Evolutionary conservation across 2,113 vertebrate genomes (phyloP).

Genomic region (Cygnus buccinator): DNA sequence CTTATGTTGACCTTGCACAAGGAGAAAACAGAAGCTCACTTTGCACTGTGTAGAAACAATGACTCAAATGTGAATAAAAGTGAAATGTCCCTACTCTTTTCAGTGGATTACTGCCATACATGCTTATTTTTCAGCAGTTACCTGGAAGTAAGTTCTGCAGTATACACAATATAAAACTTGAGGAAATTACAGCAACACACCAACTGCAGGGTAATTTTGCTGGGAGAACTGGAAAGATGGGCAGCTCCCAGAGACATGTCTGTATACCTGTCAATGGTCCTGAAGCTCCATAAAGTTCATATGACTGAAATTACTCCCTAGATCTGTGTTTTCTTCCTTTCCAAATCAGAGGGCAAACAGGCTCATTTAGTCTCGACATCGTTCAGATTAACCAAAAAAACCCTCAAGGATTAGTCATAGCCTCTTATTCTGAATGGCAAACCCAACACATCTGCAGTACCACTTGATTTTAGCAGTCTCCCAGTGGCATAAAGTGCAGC

Average conservation of each 20-base stretch:
- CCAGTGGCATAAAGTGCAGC: accelerated
- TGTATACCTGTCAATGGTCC: background rate
- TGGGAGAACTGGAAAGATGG: background rate
- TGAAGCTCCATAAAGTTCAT: background rate
- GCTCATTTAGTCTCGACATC: background rate
- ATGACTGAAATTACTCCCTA: background rate
- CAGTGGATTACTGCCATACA: background rate
- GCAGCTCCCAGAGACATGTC: background rate
- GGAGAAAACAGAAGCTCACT: background rate
- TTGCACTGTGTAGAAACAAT: accelerated
- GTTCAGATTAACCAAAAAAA: background rate
- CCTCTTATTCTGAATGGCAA: background rate
- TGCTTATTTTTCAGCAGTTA: background rate
- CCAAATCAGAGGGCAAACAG: background rate
- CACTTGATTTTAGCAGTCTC: background rate
- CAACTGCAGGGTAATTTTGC: accelerated
- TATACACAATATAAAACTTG: background rate
- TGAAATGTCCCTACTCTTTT: background rate
- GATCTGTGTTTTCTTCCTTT: background rate
- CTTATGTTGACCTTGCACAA: background rate
- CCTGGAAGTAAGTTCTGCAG: background rate
- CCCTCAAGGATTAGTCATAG: background rate
- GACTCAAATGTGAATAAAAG: background rate
- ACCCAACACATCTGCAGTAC: accelerated
- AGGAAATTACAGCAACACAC: background rate